A percentile compares a stretch with the other conserved stretches of the same genome.
phyloP scores from a whole-genome alignment of 2,888 invertebrate species.

The Thera obeliscata region DNA sequence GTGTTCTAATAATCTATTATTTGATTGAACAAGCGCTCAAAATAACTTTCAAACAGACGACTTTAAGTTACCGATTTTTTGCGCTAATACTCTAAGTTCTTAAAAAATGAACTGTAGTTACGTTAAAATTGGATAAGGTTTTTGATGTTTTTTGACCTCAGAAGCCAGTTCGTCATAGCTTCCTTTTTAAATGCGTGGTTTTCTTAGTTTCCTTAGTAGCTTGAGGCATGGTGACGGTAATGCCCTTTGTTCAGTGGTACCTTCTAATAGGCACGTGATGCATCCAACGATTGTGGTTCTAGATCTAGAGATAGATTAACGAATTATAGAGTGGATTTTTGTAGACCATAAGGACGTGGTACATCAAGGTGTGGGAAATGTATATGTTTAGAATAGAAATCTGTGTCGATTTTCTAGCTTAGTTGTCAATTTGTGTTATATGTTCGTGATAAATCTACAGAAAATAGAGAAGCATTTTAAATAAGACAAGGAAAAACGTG shows the following conservation, averaged over 20 bases:
- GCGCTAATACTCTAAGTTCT: too few species aligned
- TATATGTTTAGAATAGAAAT: slow-evolving; percentile 16
- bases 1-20: background rate
- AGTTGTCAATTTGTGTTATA: slow-evolving; percentile 19
- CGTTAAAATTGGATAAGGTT: background rate
- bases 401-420: slow-evolving; percentile 16
- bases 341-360: slow-evolving; percentile 20
- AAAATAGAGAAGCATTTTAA: background rate
- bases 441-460: slow-evolving; percentile 16
- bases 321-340: slow-evolving; percentile 56
- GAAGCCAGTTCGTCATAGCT: slow-evolving; percentile 43
- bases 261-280: slow-evolving; percentile 50
- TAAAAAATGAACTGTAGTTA: background rate
- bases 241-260: slow-evolving; percentile 45
- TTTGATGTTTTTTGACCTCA: slow-evolving; percentile 4
- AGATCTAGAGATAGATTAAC: slow-evolving; percentile 38
- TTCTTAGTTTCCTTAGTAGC: slow-evolving; percentile 63
- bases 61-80: background rate
- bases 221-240: slow-evolving; percentile 80
- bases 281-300: slow-evolving; percentile 59
- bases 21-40: background rate
- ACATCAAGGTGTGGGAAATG: background rate
- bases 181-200: slow-evolving; percentile 39
- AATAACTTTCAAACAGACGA: background rate
- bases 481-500: too few species aligned